Conservation (phyloP, 2,888 invertebrate species). For the Mesorhabditis sp. region DNA sequence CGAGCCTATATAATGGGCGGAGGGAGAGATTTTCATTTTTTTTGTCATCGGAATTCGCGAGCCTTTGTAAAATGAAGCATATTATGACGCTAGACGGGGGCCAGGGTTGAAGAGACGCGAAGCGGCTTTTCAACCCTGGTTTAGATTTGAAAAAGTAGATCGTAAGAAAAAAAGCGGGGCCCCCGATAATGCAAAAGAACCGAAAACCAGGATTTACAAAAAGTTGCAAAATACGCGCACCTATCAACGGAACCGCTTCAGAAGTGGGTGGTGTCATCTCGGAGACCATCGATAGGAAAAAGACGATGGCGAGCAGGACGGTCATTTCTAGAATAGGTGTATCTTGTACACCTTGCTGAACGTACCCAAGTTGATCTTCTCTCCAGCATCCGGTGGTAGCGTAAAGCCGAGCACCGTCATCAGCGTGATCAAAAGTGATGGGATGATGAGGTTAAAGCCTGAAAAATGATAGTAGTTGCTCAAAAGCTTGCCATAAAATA, state of each 20-base stretch:
- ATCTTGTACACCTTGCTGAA: not conserved
- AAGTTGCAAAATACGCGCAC: slow-evolving; percentile 18
- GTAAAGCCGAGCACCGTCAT: slow-evolving; percentile 98
- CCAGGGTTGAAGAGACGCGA: too few relatives aligned
- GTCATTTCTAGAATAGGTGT: slow-evolving; percentile 40
- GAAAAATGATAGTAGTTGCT: not conserved
- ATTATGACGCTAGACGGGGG: too few relatives aligned
- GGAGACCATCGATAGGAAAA: slow-evolving; percentile 93
- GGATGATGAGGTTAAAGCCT: slow-evolving; percentile 97
- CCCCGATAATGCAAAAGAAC: slow-evolving; percentile 9
- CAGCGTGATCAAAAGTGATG: slow-evolving; percentile 94
- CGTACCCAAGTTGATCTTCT: slow-evolving; percentile 90
- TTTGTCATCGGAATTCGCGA: too few relatives aligned
- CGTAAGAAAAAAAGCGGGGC: slow-evolving; percentile 12
- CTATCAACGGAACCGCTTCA: slow-evolving; percentile 41
- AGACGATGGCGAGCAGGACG: slow-evolving; percentile 79
- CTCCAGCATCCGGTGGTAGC: slow-evolving; percentile 95
- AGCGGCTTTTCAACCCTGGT: too few relatives aligned
- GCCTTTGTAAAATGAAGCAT: too few relatives aligned
- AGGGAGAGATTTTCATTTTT: too few relatives aligned
- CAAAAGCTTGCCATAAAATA: slow-evolving; percentile 74
- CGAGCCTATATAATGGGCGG: too few relatives aligned
- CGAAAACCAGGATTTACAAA: not conserved
- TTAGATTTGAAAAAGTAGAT: not conserved
- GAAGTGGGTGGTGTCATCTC: slow-evolving; percentile 91